Evolutionary conservation across 1,140 invertebrate species (phyloP), one percentile per base, ranked within the genome.

Genomic region (Drosophila mayri): DNA sequence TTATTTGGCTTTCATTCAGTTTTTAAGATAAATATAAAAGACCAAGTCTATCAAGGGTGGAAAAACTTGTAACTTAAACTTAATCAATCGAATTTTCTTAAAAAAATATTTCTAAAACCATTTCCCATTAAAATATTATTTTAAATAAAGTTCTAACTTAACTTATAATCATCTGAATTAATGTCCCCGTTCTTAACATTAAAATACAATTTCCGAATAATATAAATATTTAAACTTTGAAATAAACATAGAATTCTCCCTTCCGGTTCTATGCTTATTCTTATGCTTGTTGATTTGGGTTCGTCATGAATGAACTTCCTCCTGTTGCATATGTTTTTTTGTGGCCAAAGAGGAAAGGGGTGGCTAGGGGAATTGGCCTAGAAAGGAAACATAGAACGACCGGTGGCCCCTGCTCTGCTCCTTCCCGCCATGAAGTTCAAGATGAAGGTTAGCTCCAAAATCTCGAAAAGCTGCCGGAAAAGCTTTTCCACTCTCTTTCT

Each of bases 271-370:
- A 74, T 49, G 63, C 28, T 47, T 49, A 18, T 66, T 35, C 28
- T 1, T 14, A 25, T 1, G 61, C 54, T 65, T 71, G 47, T 55
- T 64, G 64, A 64, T 73, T 47, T 87, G 76, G 67, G 79, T 74
- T 66, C 68, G 79, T 64, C 81, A 90, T 90, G 85, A 90, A 90
- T 90, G 85, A 90, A 90, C 78, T 81, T 79, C 86, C 86, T 90
- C 85, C 85, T 90, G 85, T 90, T 90, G 85, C 85, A 90, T 90
- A 90, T 90, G 86, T 90, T 90, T 85, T 84, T 54, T 37, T 79
- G 81, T 74, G 83, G 75, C 77, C 72, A 57, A 73, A 16, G 9
- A 16, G 50, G 43, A 61, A 57, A 43, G 62, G 35, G 55, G 52
- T 12, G 10, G 5, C 11, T 25, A 66, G 50, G 62, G 60, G 50